These are phyloP conservation scores for Porites lutea DNA, from an alignment of 64 coral and sea anemone species.

Conservation along the genomic window DNA sequence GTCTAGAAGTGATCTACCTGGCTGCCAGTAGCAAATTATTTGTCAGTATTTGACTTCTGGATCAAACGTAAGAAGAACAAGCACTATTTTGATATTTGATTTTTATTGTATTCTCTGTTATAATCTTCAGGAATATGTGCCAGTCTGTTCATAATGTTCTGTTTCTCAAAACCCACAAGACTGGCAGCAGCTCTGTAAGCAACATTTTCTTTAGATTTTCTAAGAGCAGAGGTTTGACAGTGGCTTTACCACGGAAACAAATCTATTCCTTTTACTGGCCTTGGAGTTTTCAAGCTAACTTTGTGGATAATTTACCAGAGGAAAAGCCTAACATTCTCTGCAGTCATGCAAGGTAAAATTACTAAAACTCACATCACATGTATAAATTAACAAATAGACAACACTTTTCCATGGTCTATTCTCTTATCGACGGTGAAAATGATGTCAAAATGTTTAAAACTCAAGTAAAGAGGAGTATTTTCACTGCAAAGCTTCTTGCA, in stretches of 20 bases:
- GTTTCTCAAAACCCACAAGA: conserved; percentile 99
- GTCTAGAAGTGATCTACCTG: too few species aligned
- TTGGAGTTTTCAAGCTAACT: conserved; percentile 78
- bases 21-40: too few species aligned
- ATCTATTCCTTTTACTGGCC: conserved; percentile 92
- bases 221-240: conserved; percentile 72
- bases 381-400: background rate
- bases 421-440: too few species aligned
- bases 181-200: conserved; percentile 89
- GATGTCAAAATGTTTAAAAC: too few species aligned
- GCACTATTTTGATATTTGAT: too few species aligned
- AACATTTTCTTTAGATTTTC: conserved; percentile 94
- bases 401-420: too few species aligned
- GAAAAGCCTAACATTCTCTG: conserved; percentile 60
- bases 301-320: conserved; percentile 45
- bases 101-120: background rate
- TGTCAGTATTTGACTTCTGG: too few species aligned
- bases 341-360: conserved; percentile 57
- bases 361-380: background rate
- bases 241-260: conserved; percentile 67
- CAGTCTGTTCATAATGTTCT: conserved; percentile 72
- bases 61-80: too few species aligned
- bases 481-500: too few species aligned
- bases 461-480: too few species aligned
- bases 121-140: conserved; percentile 49